Conservation (phyloP, 1,140 invertebrate species). For the Drosophila sulfurigaster region DNA sequence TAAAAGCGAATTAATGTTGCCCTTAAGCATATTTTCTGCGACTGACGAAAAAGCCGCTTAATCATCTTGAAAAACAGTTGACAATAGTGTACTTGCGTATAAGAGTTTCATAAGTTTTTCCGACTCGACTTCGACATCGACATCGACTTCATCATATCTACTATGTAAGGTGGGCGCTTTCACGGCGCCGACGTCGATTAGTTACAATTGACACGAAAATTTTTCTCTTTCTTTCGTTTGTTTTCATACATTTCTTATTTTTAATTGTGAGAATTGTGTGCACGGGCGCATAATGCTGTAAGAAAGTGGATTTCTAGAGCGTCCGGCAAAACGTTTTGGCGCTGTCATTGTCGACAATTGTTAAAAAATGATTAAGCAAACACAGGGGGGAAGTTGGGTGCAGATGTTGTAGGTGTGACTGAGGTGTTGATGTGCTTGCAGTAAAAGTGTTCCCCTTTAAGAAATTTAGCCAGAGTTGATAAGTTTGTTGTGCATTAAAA, state of each 20-base stretch:
- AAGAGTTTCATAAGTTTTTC: constrained; percentile 72
- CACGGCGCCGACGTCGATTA: constrained; percentile 77
- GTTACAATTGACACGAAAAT: constrained; percentile 81
- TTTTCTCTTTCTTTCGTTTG: constrained; percentile 49
- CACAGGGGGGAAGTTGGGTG: not conserved
- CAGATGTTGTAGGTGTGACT: not conserved
- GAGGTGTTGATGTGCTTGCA: constrained; percentile 3
- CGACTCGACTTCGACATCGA: constrained; percentile 11
- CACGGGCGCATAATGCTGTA: constrained; percentile 36
- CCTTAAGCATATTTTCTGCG: constrained; percentile 41
- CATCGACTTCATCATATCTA: constrained; percentile 6
- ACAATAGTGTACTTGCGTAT: constrained; percentile 49
- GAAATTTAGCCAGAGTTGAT: not conserved
- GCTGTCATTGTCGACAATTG: constrained; percentile 79
- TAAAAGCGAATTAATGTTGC: constrained; percentile 71
- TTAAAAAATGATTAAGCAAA: constrained; percentile 63
- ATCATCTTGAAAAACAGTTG: constrained; percentile 80
- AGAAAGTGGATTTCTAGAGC: constrained; percentile 60
- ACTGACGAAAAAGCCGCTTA: constrained; percentile 54
- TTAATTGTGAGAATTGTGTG: constrained; percentile 81
- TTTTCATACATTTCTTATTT: constrained; percentile 67
- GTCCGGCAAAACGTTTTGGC: constrained; percentile 61
- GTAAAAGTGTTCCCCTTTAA: constrained; percentile 25
- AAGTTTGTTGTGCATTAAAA: no score
- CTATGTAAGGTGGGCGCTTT: constrained; percentile 64